Evolutionary conservation across 2,888 invertebrate genomes (phyloP), one percentile per base, ranked within the genome.

Genomic region (Palloptera scutellata): DNA sequence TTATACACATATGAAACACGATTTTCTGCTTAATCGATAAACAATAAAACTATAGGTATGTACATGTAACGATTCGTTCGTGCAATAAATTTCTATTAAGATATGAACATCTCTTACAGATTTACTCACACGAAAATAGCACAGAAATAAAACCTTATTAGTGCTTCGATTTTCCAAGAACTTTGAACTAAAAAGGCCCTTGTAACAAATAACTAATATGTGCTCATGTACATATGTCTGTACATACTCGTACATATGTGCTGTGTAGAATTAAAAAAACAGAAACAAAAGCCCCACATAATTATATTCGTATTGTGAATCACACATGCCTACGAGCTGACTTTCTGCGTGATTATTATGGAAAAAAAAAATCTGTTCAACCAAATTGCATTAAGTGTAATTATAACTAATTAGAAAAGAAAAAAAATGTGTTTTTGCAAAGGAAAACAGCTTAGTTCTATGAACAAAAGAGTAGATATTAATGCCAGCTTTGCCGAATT

Each of bases 381-480:
- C 77, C 75, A 82, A 82, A 81, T 81, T 81, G 81, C 81, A 82
- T 81, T 81, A 83, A 75, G 77, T 75, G 81, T 81, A 77, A 80
- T 83, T 82, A 83, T 77, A 81, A 79, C 81, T 79, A 79, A 80
- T 81, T 81, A 77, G 74, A 74, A 75, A 72, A 74, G 66, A 45
- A 59, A 70, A 65, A 68, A 68, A 67, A 66, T 60, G 70, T 53
- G 57, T 55, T 63, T 62, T 51, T 61, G 76, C 71, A 70, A 59
- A 71, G 6, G 6, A 30, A 30, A 30, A 30, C 30, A 30, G 6
- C 30, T 30, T 30, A 30, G 6, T 30, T 30, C 30, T 30, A 30
- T 30, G 6, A 30, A 30, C 30, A 6, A 30, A 30, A 30, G 30
- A 30, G 30, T 30, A n/a, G n/a, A n/a, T n/a, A 30, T 30, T 30